phyloP scores from a whole-genome alignment of 1,140 invertebrate genomes.

The Antheraea mylitta region DNA sequence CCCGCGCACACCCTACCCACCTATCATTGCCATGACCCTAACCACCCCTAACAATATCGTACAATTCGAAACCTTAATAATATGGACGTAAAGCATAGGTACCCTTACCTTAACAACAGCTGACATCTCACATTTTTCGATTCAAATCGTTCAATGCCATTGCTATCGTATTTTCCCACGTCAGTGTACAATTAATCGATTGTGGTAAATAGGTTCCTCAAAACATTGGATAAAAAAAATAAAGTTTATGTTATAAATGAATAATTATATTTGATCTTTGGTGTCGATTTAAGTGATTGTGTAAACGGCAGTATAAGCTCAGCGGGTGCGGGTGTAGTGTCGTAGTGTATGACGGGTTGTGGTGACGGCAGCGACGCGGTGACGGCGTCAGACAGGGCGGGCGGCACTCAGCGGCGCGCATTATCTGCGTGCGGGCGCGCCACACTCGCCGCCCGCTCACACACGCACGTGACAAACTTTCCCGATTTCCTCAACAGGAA shows the following conservation, averaged over 20 bases:
- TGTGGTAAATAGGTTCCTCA: conserved; percentile 9
- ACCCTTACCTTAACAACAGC: conserved; percentile 38
- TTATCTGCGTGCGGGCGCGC: conserved; percentile 71
- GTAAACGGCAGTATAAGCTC: conserved; percentile 40
- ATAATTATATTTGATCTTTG: background rate
- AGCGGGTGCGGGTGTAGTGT: conserved; percentile 25
- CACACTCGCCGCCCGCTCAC: conserved; percentile 51
- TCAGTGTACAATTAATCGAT: conserved; percentile 25
- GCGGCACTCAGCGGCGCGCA: conserved; percentile 74
- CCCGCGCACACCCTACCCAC: conserved; percentile 45
- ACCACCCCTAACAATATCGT: conserved; percentile 67
- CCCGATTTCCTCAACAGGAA: conserved; percentile 71
- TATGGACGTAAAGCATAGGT: conserved; percentile 51
- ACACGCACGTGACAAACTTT: conserved; percentile 64
- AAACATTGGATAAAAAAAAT: background rate
- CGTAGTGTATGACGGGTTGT: conserved; percentile 22
- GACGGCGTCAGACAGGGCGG: conserved; percentile 60
- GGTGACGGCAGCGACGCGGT: conserved; percentile 34
- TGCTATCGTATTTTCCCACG: conserved; percentile 37
- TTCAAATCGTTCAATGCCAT: conserved; percentile 5
- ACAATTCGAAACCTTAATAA: conserved; percentile 66
- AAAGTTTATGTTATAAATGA: background rate
- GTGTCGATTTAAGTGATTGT: conserved; percentile 46
- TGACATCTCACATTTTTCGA: conserved; percentile 32
- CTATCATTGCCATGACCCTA: conserved; percentile 63